These are phyloP conservation scores for Clanis bilineata DNA, from an alignment of 2,888 invertebrate genomes.

Conservation along the genomic window DNA sequence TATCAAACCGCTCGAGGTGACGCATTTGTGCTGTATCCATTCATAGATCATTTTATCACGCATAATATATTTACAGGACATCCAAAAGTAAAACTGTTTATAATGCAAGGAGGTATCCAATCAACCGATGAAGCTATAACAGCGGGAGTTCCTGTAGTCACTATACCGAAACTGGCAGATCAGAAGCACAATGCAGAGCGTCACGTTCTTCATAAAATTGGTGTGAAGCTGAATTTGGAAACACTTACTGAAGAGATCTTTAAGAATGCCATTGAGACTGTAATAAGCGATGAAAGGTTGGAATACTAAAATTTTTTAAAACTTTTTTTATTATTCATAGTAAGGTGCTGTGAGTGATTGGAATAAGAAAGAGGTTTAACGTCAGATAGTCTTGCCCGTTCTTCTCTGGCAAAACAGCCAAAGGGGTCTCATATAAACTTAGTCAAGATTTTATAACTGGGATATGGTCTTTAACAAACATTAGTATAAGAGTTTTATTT, in stretches of 20 bases:
- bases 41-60: too few relatives aligned
- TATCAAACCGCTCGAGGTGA: too few relatives aligned
- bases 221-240: constrained; percentile 44
- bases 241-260: constrained; percentile 40
- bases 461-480: too few relatives aligned
- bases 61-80: constrained; percentile 40
- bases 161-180: constrained; percentile 62
- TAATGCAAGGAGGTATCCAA: constrained; percentile 68
- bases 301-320: neutral
- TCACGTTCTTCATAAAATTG: constrained; percentile 46
- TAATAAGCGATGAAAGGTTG: constrained; percentile 39
- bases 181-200: constrained; percentile 58
- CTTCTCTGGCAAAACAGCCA: too few relatives aligned
- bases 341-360: too few relatives aligned
- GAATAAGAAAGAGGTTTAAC: too few relatives aligned
- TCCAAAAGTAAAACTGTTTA: constrained; percentile 47
- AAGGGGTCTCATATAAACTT: too few relatives aligned
- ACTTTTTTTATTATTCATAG: neutral
- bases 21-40: too few relatives aligned
- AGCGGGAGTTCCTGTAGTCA: constrained; percentile 59
- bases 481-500: too few relatives aligned
- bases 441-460: too few relatives aligned
- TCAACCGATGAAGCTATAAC: constrained; percentile 65
- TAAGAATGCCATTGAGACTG: constrained; percentile 32
- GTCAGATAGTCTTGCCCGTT: too few relatives aligned